Base-by-base conservation (phyloP, 2,797 vertebrate genomes). In the Crax fasciolata region DNA sequence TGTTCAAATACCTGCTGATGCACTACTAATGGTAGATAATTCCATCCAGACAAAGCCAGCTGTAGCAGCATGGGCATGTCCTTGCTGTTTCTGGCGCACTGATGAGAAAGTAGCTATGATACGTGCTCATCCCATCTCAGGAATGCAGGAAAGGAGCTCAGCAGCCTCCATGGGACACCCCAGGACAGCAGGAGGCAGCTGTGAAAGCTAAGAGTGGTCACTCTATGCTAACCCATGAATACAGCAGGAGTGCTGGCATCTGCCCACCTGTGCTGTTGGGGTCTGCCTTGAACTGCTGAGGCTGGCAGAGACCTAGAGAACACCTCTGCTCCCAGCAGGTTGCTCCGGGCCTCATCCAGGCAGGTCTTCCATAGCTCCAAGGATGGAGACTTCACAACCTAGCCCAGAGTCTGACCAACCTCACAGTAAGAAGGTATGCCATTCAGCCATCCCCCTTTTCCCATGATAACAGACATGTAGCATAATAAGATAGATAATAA, bases 121-220 rank as follows among this genome's bases (percentile, higher is more conserved):
- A 12, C 20, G 43, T 16, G 3, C 16, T 83, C 28, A 44, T 10
- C 28, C 76, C 52, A 44, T 3, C 23, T 30, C 52, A 77, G 54
- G 8, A 51, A 67, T 30, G 32, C 25, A n/a, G 17, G 8, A 19
- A 68, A 30, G 59, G 38, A 86, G 17, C 41, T 8, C 9, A 61
- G 4, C 28, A 84, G 59, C 59, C 8, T 61, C 54, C 7, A 19
- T 7, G 5, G 21, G 4, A 6, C 13, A 83, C 23, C 21, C 13
- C 2, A 1, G 39, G 13, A 14, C 2, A 11, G 28, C 19, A 85
- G 55, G 19, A 58, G 16, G 30, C 35, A 46, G 11, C 39, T 76
- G 13, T 2, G 0, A 2, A 24, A 35, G 2, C 19, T 46, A 2
- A 0, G 1, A 38, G 20, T 7, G 65, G 30, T 68, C 43, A 65